A percentile compares a stretch with the other conserved stretches of the same genome.
These are phyloP conservation scores for Clunio marinus DNA, from an alignment of 2,888 invertebrate genomes.

Conservation along the genomic window DNA sequence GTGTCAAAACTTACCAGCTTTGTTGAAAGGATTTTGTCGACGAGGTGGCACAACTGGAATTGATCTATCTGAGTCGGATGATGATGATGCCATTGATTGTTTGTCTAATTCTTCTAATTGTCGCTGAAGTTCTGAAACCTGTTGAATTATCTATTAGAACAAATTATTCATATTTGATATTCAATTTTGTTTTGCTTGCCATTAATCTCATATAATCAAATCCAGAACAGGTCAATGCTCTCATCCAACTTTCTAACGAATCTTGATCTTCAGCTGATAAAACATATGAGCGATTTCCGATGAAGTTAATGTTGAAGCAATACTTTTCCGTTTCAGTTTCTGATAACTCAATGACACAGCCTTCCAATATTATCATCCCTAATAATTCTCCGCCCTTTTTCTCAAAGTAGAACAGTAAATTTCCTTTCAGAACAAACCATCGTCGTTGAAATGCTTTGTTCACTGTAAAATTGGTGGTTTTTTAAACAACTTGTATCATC, in stretches of 20 bases:
- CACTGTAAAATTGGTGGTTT: conserved; percentile 15
- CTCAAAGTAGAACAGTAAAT: conserved; percentile 92
- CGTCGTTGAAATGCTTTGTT: conserved; percentile 70
- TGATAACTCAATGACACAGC: conserved; percentile 61
- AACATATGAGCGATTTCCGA: conserved; percentile 81
- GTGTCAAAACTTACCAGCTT: conserved; percentile 47
- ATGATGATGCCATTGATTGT: background rate
- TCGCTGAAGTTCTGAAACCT: conserved; percentile 85
- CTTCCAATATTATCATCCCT: conserved; percentile 34
- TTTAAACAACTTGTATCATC: background rate
- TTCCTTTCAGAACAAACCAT: conserved; percentile 93
- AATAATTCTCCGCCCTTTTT: conserved; percentile 57
- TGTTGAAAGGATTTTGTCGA: conserved; percentile 79
- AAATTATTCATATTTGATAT: too few relatives aligned
- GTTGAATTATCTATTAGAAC: too few relatives aligned
- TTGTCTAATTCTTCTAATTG: conserved; percentile 76
- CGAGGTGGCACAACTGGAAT: conserved; percentile 58
- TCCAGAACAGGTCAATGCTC: conserved; percentile 70
- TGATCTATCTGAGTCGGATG: background rate
- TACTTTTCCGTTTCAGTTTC: conserved; percentile 76
- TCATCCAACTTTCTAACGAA: conserved; percentile 94
- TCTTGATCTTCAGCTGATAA: conserved; percentile 83
- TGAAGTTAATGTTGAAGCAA: conserved; percentile 88
- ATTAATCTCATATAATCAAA: conserved; percentile 95
- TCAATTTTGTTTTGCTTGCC: too few relatives aligned